These are phyloP conservation scores for Cantharis flavilabris DNA, from an alignment of 2,888 invertebrate species.

Conservation along the genomic window DNA sequence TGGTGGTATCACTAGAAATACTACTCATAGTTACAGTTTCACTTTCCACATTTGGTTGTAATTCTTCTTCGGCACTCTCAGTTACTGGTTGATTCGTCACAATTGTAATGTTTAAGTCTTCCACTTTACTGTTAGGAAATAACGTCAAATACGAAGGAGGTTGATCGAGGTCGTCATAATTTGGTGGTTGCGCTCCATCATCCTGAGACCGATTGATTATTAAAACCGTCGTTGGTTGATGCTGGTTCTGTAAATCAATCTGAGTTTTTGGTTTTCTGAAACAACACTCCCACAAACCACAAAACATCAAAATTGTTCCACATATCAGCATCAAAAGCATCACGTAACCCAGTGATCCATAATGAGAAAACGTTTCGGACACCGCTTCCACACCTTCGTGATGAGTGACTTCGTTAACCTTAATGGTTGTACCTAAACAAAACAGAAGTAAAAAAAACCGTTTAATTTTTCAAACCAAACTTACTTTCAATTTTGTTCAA, in stretches of 20 bases:
- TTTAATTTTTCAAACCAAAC: neutral
- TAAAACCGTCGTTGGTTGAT: conserved; percentile 45
- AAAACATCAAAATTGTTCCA: conserved; percentile 71
- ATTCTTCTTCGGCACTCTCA: conserved; percentile 1
- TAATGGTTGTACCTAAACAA: conserved; percentile 29
- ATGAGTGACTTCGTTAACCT: conserved; percentile 29
- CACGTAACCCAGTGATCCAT: conserved; percentile 76
- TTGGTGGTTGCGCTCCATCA: conserved; percentile 58
- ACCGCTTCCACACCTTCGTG: conserved; percentile 46
- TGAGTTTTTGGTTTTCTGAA: conserved; percentile 54
- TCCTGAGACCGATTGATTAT: conserved; percentile 42
- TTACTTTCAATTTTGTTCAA: conserved; percentile 27
- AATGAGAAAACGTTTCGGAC: conserved; percentile 66
- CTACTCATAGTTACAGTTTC: neutral
- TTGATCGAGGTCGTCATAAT: conserved; percentile 67
- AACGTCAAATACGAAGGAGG: conserved; percentile 69
- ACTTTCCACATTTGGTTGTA: neutral
- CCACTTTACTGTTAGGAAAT: conserved; percentile 57
- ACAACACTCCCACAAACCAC: conserved; percentile 67
- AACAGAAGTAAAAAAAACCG: neutral
- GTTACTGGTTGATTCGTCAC: neutral
- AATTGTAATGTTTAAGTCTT: neutral
- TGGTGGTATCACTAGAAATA: neutral
- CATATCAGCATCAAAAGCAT: conserved; percentile 73
- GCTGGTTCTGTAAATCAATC: conserved; percentile 35